phyloP scores from a whole-genome alignment of 2,113 vertebrate species.

The Falcunculus frontatus region DNA sequence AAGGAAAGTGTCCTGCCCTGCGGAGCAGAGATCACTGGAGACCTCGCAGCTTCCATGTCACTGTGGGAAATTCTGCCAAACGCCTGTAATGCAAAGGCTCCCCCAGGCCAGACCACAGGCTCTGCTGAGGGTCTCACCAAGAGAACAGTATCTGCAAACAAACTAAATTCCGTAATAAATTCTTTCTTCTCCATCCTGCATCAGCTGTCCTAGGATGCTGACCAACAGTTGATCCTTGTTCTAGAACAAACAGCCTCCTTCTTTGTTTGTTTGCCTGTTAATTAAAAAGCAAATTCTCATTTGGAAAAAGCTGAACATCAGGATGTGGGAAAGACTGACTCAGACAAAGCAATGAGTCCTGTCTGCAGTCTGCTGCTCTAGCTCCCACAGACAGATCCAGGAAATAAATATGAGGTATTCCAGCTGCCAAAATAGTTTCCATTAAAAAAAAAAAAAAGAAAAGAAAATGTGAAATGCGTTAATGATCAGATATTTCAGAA shows the following conservation, averaged over 20 bases:
- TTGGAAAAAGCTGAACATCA: not conserved
- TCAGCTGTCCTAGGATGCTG: slow-evolving; percentile 12
- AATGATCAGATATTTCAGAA: slow-evolving; percentile 13
- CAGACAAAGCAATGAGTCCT: not conserved
- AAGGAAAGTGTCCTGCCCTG: not conserved
- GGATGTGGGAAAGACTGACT: slow-evolving; percentile 19
- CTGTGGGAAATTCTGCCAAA: not conserved
- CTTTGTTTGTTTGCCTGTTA: slow-evolving; percentile 40
- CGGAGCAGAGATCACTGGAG: fast-evolving
- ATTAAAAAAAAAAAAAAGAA: not conserved
- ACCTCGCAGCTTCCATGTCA: fast-evolving
- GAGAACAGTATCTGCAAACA: not conserved
- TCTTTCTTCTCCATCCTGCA: not conserved
- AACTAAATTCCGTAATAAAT: not conserved
- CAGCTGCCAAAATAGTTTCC: not conserved
- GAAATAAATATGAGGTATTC: not conserved
- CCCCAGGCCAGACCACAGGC: not conserved
- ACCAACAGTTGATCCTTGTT: not conserved
- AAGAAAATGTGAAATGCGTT: not conserved
- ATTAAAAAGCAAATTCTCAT: slow-evolving; percentile 52
- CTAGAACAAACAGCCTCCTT: slow-evolving; percentile 25
- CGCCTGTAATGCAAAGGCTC: fast-evolving
- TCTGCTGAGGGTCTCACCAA: not conserved
- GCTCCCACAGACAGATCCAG: not conserved
- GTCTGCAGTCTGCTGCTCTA: not conserved